A percentile compares a stretch with the other conserved stretches of the same genome.
phyloP scores from a whole-genome alignment of 53 echinoderm and acorn worm genomes.

The Glandiceps talaboti region DNA sequence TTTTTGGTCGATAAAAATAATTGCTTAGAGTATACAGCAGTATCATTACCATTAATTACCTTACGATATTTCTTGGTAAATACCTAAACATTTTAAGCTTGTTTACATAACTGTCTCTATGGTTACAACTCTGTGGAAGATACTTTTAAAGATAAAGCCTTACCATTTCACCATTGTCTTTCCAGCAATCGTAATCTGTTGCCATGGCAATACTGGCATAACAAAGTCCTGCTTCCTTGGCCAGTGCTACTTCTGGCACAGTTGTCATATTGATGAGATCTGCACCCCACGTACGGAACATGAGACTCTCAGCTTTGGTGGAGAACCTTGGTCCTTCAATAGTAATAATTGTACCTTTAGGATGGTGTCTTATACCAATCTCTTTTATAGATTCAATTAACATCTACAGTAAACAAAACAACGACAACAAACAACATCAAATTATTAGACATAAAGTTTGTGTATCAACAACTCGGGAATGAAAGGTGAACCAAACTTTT shows the following conservation, averaged over 20 bases:
- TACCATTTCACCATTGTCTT: constrained; percentile 29
- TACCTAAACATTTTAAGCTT: too few species aligned
- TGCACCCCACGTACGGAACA: constrained; percentile 56
- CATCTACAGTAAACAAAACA: too few species aligned
- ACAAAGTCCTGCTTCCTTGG: constrained; percentile 67
- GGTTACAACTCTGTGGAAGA: too few species aligned
- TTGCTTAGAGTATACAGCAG: too few species aligned
- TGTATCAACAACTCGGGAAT: too few species aligned
- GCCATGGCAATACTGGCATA: constrained; percentile 77
- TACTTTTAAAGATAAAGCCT: neutral
- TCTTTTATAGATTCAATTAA: constrained; percentile 44
- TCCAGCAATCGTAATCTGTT: constrained; percentile 93
- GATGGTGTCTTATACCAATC: constrained; percentile 37
- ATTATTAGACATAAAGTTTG: too few species aligned
- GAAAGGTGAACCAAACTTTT: too few species aligned
- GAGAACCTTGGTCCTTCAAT: constrained; percentile 91
- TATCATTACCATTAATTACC: neutral
- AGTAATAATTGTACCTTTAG: constrained; percentile 57
- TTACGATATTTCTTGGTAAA: too few species aligned
- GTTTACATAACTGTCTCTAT: too few species aligned
- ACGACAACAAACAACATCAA: too few species aligned
- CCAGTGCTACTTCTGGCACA: constrained; percentile 82
- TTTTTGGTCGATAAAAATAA: too few species aligned
- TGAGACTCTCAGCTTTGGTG: constrained; percentile 66
- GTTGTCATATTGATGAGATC: constrained; percentile 98